Percentiles rank a stretch among this genome's conserved stretches.
These are phyloP conservation scores for Lepidochrysops patricia DNA, from an alignment of 2,888 invertebrate species.

Conservation along the genomic window DNA sequence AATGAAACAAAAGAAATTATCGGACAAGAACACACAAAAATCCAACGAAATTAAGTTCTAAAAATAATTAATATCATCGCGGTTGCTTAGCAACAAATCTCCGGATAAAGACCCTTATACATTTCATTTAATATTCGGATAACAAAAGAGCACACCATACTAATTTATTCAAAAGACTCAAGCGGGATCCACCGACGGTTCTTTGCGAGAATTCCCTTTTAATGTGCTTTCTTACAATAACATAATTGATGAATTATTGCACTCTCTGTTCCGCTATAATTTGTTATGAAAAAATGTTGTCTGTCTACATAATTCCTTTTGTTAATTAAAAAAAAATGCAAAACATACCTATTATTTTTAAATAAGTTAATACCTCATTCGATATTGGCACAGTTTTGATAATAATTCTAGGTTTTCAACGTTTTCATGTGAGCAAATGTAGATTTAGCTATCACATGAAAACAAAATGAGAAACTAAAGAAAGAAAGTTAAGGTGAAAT, in stretches of 20 bases:
- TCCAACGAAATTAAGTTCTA: not conserved
- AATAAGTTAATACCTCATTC: too few relatives aligned
- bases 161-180: constrained; percentile 17
- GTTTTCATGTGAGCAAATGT: too few relatives aligned
- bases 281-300: not conserved
- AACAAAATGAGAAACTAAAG: not conserved
- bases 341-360: too few relatives aligned
- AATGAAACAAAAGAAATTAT: not conserved
- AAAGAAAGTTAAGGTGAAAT: not conserved
- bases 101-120: constrained; percentile 12
- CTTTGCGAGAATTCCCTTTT: constrained; percentile 21
- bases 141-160: constrained; percentile 16
- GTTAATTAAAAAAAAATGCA: too few relatives aligned
- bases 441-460: too few relatives aligned
- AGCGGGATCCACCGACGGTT: constrained; percentile 12
- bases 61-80: constrained; percentile 7
- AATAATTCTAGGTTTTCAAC: too few relatives aligned
- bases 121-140: constrained; percentile 16
- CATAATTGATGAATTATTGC: constrained; percentile 3
- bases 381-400: too few relatives aligned
- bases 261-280: not conserved
- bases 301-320: not conserved
- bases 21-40: not conserved
- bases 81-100: constrained; percentile 12
- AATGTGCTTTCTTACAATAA: constrained; percentile 6